Evolutionary conservation across 1,140 invertebrate species (phyloP).

Genomic region (Hetaerina americana): DNA sequence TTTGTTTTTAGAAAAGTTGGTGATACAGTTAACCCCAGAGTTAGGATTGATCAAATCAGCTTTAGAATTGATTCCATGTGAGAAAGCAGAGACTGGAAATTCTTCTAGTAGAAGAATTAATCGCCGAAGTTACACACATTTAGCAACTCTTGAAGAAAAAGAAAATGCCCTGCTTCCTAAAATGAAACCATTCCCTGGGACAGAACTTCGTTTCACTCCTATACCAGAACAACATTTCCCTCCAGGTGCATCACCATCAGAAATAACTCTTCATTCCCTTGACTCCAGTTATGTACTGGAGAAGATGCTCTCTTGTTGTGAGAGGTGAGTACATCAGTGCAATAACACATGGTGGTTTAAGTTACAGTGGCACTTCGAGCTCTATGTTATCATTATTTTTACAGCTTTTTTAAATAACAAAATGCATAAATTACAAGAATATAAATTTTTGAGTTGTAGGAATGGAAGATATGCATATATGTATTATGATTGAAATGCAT

Average conservation of each 20-base stretch:
- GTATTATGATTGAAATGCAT: too few species aligned
- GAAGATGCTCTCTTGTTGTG: conserved; percentile 43
- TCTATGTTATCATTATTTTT: conserved; percentile 4
- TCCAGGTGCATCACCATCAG: conserved; percentile 55
- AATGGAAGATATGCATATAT: too few species aligned
- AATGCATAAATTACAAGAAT: too few species aligned
- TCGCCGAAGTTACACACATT: conserved; percentile 15
- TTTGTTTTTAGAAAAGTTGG: conserved; percentile 28
- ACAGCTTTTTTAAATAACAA: conserved; percentile 5
- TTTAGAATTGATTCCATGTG: conserved; percentile 50
- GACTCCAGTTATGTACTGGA: conserved; percentile 72
- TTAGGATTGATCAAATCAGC: conserved; percentile 49
- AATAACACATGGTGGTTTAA: not conserved
- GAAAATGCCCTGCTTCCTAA: conserved; percentile 67
- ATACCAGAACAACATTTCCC: conserved; percentile 69
- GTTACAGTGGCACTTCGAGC: not conserved
- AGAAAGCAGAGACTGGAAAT: conserved; percentile 13
- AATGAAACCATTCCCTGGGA: conserved; percentile 63
- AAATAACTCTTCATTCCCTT: conserved; percentile 75
- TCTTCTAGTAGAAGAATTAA: conserved; percentile 31
- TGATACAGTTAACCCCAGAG: conserved; percentile 43
- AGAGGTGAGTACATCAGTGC: conserved; percentile 43
- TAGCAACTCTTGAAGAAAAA: conserved; percentile 29
- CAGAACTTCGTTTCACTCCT: conserved; percentile 61
- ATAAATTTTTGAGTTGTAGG: too few species aligned